Conservation (phyloP, 2,888 invertebrate genomes). For the Oscheius sp. region DNA sequence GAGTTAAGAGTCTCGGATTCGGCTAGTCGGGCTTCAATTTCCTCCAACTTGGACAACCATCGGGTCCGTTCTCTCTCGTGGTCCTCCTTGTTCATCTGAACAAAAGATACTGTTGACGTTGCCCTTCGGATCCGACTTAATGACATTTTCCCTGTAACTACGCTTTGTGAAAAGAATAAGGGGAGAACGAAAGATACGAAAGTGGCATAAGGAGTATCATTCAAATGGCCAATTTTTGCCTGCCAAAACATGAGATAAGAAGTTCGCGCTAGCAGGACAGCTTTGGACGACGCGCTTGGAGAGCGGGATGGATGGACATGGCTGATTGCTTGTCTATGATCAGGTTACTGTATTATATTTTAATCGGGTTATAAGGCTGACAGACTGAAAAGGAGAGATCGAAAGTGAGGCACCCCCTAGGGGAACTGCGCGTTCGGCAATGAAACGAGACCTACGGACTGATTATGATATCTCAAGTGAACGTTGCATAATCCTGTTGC, state of each 20-base stretch:
- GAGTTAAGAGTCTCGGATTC: conserved; percentile 65
- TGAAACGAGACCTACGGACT: conserved; percentile 31
- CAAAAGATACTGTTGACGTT: conserved; percentile 37
- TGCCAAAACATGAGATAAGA: conserved; percentile 26
- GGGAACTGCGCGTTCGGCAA: neutral
- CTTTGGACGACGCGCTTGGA: conserved; percentile 28
- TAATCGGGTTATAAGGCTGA: conserved; percentile 27
- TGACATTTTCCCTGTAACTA: conserved; percentile 27
- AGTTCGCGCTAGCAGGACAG: conserved; percentile 33
- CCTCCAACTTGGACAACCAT: conserved; percentile 68
- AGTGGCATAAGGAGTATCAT: conserved; percentile 15
- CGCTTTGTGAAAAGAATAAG: neutral
- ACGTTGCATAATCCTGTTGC: conserved; percentile 37
- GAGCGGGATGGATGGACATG: conserved; percentile 16
- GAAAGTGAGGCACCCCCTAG: too few species aligned
- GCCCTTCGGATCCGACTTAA: conserved; percentile 33
- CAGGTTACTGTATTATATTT: conserved; percentile 5
- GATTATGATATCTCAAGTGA: conserved; percentile 37
- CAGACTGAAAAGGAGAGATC: conserved; percentile 7
- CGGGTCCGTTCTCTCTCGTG: conserved; percentile 68
- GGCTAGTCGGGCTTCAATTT: conserved; percentile 62
- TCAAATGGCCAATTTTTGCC: conserved; percentile 12
- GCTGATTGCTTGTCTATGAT: conserved; percentile 3
- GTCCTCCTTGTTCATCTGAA: conserved; percentile 66
- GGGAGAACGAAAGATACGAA: neutral